A percentile compares a stretch with the other conserved stretches of the same genome.
phyloP scores from a whole-genome alignment of 1,140 invertebrate species.

The Gryon sp. region DNA sequence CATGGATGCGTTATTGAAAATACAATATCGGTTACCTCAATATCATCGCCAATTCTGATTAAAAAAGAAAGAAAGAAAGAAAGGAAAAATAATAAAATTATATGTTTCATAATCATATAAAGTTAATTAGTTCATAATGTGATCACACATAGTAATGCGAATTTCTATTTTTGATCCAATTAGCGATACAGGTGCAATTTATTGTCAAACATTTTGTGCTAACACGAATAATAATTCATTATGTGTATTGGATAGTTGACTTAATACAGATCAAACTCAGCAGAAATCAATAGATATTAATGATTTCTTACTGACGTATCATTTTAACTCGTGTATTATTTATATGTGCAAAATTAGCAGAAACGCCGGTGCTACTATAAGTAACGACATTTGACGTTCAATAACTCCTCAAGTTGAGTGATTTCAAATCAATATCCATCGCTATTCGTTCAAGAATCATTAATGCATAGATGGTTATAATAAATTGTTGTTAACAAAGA shows the following conservation, averaged over 20 bases:
- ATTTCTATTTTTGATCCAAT: too few species aligned
- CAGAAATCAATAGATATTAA: background rate
- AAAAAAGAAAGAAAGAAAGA: too few species aligned
- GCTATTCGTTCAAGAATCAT: background rate
- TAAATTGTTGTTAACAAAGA: too few species aligned
- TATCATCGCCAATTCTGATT: too few species aligned
- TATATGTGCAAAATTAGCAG: background rate
- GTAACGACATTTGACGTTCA: background rate
- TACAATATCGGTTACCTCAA: too few species aligned
- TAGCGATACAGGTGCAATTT: too few species aligned
- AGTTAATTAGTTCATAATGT: too few species aligned
- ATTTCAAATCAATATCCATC: constrained; percentile 1
- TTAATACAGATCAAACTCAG: background rate
- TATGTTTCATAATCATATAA: too few species aligned
- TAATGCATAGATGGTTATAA: too few species aligned
- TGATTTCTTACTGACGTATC: background rate
- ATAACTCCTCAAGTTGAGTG: background rate
- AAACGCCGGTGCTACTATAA: background rate
- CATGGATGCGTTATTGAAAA: too few species aligned
- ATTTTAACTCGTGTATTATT: constrained; percentile 6
- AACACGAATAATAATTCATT: background rate
- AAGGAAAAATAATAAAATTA: too few species aligned
- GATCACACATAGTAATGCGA: too few species aligned
- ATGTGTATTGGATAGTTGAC: background rate
- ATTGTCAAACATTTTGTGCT: background rate